These are phyloP conservation scores for Leucoraja ocellata DNA, from an alignment of 2,797 vertebrate species.

Conservation along the genomic window DNA sequence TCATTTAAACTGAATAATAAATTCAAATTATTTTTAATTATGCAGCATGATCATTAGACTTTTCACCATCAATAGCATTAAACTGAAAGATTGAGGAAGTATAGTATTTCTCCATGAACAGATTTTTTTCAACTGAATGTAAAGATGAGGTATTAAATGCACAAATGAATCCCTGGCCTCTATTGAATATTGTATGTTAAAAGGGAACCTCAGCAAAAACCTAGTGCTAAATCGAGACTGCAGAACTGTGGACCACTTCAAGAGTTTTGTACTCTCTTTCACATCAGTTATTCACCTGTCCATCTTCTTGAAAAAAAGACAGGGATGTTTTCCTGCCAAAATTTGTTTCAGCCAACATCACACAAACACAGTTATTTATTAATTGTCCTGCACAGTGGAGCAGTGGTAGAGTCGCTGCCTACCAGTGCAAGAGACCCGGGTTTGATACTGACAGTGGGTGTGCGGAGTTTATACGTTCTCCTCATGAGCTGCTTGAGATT, in stretches of 20 bases:
- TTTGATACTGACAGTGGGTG: no score
- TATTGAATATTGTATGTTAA: no score
- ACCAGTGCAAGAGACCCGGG: no score
- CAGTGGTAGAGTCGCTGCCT: no score
- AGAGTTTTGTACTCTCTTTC: background rate
- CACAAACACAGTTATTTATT: background rate
- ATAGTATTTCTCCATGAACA: no score
- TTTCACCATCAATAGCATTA: background rate
- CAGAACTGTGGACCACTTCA: background rate
- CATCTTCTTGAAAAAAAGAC: background rate
- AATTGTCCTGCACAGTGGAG: no score
- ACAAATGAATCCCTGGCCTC: no score
- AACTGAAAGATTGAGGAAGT: no score
- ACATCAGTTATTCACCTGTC: background rate
- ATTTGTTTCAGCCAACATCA: background rate
- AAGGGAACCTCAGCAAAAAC: background rate
- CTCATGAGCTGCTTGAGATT: no score
- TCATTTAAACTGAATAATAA: background rate
- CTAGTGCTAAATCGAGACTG: background rate
- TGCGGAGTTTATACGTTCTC: no score
- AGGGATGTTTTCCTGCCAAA: background rate
- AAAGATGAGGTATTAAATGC: no score
- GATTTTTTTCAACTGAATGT: no score
- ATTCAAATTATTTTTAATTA: background rate
- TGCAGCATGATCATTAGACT: background rate